Evolutionary conservation across 1,140 invertebrate genomes (phyloP), one percentile per base, ranked within the genome.

Genomic region (Lepidurus apus): DNA sequence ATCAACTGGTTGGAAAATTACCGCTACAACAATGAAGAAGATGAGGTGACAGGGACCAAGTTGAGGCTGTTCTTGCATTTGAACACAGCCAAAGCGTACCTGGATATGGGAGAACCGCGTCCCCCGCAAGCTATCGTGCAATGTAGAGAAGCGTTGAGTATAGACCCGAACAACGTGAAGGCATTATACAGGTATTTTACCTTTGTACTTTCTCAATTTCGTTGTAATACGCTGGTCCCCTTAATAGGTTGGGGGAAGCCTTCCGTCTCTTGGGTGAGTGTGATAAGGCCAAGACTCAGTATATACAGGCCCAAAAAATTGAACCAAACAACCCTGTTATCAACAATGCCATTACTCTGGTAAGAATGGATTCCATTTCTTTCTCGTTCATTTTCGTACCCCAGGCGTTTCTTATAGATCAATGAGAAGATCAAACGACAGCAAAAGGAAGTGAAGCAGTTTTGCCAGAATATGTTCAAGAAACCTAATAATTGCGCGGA

Each of bases 101-200:
- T 65, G 53, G 53, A n/a, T 65, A 65, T 65, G 53, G 53, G 53
- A 65, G 53, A 65, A 65, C 53, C 53, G 13, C 53, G 53, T 17
- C 53, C 53, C 6, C 53, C 17, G 21, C 53, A 65, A 21, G 53
- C 53, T 21, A 65, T 65, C 21, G 53, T 65, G 13, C 53, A 65
- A 21, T 65, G 53, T n/a, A 65, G 21, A 21, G 17, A 13, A n/a
- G 53, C 53, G 7, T 17, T 65, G 9, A n/a, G 5, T 65, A 13
- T 65, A n/a, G n/a, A 65, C 21, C 53, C 53, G 53, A 9, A 65
- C 17, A 65, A 65, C 3, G 53, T 65, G 17, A 65, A 65, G 53
- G 53, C 53, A 65, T 21, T 65, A 1, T 65, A 13, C 53, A 65
- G 53, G 53, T 65, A 9, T n/a, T 11, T 6, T 17, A 47, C 17